Conservation (phyloP, 2,113 vertebrate genomes). For the Neodon shergylaensis region DNA sequence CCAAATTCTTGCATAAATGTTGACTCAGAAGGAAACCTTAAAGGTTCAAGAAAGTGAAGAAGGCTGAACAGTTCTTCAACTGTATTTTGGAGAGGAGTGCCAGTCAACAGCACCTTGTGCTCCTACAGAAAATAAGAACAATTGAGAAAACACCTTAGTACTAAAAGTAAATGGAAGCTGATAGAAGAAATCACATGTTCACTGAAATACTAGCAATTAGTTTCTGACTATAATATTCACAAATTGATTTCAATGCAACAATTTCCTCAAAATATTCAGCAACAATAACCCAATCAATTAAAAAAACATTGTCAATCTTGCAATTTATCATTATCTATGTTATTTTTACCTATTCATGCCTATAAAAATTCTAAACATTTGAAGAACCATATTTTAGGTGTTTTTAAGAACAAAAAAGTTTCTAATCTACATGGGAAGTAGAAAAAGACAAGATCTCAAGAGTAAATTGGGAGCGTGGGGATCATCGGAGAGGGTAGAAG, state of each 20-base stretch:
- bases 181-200: neutral
- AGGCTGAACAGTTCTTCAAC: constrained; percentile 99
- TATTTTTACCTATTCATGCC: neutral
- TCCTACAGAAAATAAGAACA: constrained; percentile 86
- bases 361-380: constrained; percentile 38
- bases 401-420: neutral
- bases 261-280: neutral
- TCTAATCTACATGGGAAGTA: too few species aligned
- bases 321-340: neutral
- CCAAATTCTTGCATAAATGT: constrained; percentile 99
- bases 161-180: neutral
- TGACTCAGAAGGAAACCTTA: constrained; percentile 95
- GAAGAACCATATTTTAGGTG: neutral
- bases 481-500: too few species aligned
- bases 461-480: too few species aligned
- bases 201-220: constrained; percentile 8
- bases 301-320: neutral
- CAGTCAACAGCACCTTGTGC: constrained; percentile 97
- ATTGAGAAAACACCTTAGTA: neutral
- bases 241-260: constrained; percentile 12
- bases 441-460: too few species aligned
- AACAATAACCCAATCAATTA: neutral
- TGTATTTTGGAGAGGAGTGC: constrained; percentile 98
- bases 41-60: constrained; percentile 96
- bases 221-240: constrained; percentile 3